Evolutionary conservation across 2,888 invertebrate genomes (phyloP).

Genomic region (Cephus rjabovi): DNA sequence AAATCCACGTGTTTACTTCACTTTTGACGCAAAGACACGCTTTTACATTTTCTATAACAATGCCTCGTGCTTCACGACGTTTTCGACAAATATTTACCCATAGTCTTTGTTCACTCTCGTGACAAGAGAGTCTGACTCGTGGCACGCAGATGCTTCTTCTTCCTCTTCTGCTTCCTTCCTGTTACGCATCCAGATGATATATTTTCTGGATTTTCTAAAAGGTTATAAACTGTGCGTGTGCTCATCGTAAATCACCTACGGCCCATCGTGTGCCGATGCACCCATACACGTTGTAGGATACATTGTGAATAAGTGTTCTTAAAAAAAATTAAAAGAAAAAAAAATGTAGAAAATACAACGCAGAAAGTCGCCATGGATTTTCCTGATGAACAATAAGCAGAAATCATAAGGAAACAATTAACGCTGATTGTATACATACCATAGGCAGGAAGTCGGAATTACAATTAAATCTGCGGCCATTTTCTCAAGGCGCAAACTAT

Average conservation of each 20-base stretch:
- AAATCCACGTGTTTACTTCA: constrained; percentile 29
- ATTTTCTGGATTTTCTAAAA: background rate
- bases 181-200: background rate
- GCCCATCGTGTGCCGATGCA: background rate
- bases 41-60: background rate
- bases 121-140: background rate
- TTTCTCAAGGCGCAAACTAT: constrained; percentile 46
- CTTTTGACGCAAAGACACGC: background rate
- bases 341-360: background rate
- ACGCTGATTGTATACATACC: background rate
- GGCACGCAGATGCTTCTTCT: background rate
- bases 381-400: constrained; percentile 12
- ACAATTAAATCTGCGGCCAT: constrained; percentile 20
- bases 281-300: background rate
- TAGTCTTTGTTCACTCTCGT: background rate
- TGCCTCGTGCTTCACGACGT: background rate
- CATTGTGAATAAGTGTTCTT: background rate
- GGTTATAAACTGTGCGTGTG: background rate
- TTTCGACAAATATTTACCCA: background rate
- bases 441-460: constrained; percentile 37
- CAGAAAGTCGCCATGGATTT: background rate
- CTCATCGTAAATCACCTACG: background rate
- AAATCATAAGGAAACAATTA: constrained; percentile 42
- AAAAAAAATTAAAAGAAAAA: background rate
- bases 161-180: background rate